Conservation (phyloP, 2,797 vertebrate genomes). For the Alosa sapidissima region DNA sequence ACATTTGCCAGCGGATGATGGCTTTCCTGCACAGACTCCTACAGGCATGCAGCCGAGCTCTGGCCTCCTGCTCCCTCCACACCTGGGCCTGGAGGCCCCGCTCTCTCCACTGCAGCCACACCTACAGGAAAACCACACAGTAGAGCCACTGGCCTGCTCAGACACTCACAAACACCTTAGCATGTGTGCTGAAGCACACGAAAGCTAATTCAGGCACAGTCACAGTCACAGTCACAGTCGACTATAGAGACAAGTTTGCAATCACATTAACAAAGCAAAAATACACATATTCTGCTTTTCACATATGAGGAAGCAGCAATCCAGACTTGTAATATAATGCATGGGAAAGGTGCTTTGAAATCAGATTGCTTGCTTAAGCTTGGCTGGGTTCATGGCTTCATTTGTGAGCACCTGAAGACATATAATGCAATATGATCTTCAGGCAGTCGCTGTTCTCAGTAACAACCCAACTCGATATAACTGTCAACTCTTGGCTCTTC, state of each 20-base stretch:
- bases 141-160: neutral
- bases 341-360: too few species aligned
- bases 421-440: too few species aligned
- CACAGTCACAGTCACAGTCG: too few species aligned
- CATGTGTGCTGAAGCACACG: neutral
- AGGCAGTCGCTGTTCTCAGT: too few species aligned
- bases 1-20: constrained; percentile 73
- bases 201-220: neutral
- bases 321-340: constrained; percentile 16
- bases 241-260: neutral
- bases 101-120: constrained; percentile 81
- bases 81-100: constrained; percentile 55
- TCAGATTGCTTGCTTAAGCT: too few species aligned
- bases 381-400: too few species aligned
- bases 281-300: neutral
- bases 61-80: constrained; percentile 66
- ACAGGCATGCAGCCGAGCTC: constrained; percentile 66
- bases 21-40: constrained; percentile 60
- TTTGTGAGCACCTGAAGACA: too few species aligned
- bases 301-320: too few species aligned
- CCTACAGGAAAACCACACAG: constrained; percentile 63
- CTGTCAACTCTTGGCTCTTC: too few species aligned
- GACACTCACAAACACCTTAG: neutral
- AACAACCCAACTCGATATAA: too few species aligned
- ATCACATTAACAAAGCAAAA: neutral